These are phyloP conservation scores for Amphipyra berbera DNA, from an alignment of 2,888 invertebrate genomes.

Conservation along the genomic window DNA sequence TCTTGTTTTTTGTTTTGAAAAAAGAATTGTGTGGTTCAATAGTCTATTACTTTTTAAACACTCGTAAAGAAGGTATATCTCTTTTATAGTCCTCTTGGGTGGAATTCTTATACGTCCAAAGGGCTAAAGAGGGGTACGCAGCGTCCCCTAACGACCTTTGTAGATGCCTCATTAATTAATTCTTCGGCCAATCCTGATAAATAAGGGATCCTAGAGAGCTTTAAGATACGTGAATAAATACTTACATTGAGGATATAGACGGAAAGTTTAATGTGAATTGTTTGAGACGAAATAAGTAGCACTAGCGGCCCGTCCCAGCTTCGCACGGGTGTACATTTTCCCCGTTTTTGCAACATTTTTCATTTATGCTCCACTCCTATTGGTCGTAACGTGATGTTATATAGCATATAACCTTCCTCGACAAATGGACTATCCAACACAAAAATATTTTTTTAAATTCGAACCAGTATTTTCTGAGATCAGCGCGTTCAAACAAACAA, in stretches of 20 bases:
- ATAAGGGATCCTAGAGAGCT: conserved; percentile 62
- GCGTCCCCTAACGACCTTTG: conserved; percentile 68
- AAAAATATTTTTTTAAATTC: too few relatives aligned
- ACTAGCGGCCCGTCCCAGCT: too few relatives aligned
- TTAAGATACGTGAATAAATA: conserved; percentile 46
- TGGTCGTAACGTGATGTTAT: too few relatives aligned
- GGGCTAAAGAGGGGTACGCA: conserved; percentile 56
- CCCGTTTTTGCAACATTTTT: too few relatives aligned
- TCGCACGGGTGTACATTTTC: too few relatives aligned
- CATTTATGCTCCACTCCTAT: too few relatives aligned
- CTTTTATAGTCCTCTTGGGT: conserved; percentile 65
- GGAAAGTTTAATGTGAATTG: conserved; percentile 22
- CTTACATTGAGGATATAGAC: conserved; percentile 8
- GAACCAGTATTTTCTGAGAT: too few relatives aligned
- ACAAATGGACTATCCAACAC: too few relatives aligned
- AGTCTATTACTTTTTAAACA: conserved; percentile 76
- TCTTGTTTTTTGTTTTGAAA: conserved; percentile 16
- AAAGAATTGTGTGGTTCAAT: conserved; percentile 55
- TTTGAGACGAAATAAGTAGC: too few relatives aligned
- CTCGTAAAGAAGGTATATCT: conserved; percentile 64
- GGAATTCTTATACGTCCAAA: conserved; percentile 62
- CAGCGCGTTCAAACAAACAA: too few relatives aligned
- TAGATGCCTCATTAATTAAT: conserved; percentile 79
- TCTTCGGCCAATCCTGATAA: conserved; percentile 75
- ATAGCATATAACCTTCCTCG: too few relatives aligned